Conservation (phyloP, 1,140 invertebrate species). For the Rhynchophorus ferrugineus region DNA sequence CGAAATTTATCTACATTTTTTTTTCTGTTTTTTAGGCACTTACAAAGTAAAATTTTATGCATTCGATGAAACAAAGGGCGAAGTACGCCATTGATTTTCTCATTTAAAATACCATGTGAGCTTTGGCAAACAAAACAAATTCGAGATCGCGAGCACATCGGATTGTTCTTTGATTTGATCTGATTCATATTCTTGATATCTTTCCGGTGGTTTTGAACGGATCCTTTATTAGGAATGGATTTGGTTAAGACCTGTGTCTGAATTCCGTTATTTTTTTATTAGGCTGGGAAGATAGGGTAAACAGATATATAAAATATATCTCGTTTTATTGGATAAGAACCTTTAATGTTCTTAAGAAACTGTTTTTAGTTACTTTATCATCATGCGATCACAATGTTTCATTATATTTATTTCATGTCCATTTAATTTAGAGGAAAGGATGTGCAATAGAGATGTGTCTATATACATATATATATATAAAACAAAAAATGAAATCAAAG, state of each 20-base stretch:
- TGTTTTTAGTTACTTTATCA: background rate
- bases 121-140: background rate
- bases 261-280: too few species aligned
- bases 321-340: background rate
- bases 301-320: background rate
- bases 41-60: constrained; percentile 3
- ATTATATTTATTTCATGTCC: constrained; percentile 17
- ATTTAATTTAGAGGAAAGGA: constrained; percentile 1
- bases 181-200: too few species aligned
- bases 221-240: too few species aligned
- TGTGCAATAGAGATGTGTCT: constrained; percentile 13
- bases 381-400: constrained; percentile 6
- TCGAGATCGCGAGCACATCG: too few species aligned
- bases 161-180: too few species aligned
- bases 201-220: too few species aligned
- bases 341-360: background rate
- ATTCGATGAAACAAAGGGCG: background rate
- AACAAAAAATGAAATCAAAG: too few species aligned
- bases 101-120: background rate
- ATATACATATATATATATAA: constrained; percentile 1
- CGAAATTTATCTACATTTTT: background rate
- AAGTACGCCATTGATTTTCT: background rate
- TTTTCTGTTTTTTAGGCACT: background rate
- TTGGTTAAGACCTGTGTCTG: too few species aligned
- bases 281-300: background rate